Evolutionary conservation across 2,888 invertebrate genomes (phyloP).

Genomic region (Netelia virgata): DNA sequence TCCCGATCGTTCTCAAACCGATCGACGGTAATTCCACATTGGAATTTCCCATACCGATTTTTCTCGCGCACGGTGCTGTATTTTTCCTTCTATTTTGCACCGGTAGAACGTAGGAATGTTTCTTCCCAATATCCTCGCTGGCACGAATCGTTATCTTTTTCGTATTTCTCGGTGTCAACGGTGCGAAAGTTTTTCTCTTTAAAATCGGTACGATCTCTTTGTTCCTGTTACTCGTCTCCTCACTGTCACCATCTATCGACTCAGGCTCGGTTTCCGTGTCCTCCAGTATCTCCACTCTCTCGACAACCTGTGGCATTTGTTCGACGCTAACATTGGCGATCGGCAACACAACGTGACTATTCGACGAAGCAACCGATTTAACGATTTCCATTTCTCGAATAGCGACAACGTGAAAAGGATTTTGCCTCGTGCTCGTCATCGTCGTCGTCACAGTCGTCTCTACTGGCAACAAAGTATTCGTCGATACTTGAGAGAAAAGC

Average conservation of each 20-base stretch:
- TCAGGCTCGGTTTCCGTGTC: conserved; percentile 84
- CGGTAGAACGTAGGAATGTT: neutral
- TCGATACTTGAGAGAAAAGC: conserved; percentile 89
- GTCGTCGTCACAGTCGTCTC: conserved; percentile 64
- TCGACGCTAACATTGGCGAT: conserved; percentile 80
- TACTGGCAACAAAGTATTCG: conserved; percentile 81
- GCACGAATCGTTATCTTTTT: conserved; percentile 78
- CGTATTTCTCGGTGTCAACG: conserved; percentile 56
- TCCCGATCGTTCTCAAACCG: conserved; percentile 76
- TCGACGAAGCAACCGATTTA: conserved; percentile 87
- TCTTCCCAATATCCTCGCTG: conserved; percentile 64
- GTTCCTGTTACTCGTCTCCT: conserved; percentile 72
- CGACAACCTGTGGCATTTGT: conserved; percentile 83
- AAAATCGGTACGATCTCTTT: conserved; percentile 74
- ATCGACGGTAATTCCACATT: conserved; percentile 63
- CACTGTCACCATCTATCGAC: conserved; percentile 79
- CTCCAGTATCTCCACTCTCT: conserved; percentile 85
- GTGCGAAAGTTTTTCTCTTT: conserved; percentile 71
- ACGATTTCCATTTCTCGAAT: conserved; percentile 90
- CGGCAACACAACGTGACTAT: conserved; percentile 82
- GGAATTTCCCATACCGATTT: neutral
- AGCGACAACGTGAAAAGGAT: conserved; percentile 88
- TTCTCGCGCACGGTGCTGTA: conserved; percentile 39
- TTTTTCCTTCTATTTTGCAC: conserved; percentile 34
- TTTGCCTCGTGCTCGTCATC: conserved; percentile 71